Evolutionary conservation across 2,797 vertebrate species (phyloP).

Genomic region (Semotilus atromaculatus): DNA sequence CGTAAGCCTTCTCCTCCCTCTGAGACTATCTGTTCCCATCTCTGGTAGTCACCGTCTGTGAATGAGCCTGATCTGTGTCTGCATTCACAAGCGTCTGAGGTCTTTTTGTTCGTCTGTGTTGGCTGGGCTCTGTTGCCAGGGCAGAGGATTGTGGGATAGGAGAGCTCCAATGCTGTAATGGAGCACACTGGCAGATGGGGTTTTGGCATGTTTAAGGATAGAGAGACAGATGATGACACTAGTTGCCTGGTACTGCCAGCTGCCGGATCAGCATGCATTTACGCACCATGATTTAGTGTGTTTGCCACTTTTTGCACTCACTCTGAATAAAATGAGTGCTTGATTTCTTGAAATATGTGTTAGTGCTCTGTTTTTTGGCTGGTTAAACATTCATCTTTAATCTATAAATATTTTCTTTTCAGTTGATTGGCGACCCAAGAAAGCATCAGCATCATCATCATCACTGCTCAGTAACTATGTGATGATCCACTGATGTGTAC

Average conservation of each 20-base stretch:
- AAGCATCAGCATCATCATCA: neutral
- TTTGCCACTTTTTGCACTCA: neutral
- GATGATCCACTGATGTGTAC: neutral
- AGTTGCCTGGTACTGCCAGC: conserved; percentile 18
- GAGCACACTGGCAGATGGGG: conserved; percentile 63
- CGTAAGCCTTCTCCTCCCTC: conserved; percentile 28
- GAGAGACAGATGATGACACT: conserved; percentile 47
- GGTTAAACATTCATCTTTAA: neutral
- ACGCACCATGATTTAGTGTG: neutral
- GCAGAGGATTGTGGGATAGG: conserved; percentile 34
- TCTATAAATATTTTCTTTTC: neutral
- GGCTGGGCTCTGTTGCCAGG: conserved; percentile 63
- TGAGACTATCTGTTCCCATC: conserved; percentile 46
- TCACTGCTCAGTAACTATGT: neutral
- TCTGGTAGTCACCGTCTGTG: conserved; percentile 34
- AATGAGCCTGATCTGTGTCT: conserved; percentile 2
- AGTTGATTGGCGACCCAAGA: neutral
- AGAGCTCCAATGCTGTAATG: conserved; percentile 73
- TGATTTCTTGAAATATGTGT: neutral
- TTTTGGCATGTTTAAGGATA: conserved; percentile 66
- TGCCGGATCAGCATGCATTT: conserved; percentile 9
- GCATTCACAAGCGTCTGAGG: conserved; percentile 15
- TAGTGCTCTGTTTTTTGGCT: neutral
- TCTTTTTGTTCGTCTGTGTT: conserved; percentile 60
- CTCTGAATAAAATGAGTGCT: neutral